Percentiles rank a stretch among this genome's conserved stretches.
Evolutionary conservation across 2,113 vertebrate genomes (phyloP).

Genomic region (Physeter macrocephalus): DNA sequence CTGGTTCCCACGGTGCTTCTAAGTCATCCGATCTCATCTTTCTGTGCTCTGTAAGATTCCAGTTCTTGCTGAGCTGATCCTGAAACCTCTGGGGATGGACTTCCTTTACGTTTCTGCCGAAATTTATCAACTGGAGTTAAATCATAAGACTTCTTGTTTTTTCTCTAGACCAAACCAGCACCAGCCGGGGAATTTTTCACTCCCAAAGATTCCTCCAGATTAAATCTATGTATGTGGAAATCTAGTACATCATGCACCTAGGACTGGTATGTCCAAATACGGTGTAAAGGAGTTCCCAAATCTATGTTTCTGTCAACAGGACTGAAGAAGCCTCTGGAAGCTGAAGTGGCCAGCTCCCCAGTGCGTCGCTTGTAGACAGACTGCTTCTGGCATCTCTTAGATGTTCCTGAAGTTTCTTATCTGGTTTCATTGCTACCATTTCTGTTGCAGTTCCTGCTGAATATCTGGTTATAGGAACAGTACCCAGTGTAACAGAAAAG

Average conservation of each 20-base stretch:
- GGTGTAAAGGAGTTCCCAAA: too few relatives aligned
- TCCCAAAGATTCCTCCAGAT: slow-evolving; percentile 88
- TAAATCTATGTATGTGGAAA: slow-evolving; percentile 93
- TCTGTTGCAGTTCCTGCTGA: slow-evolving; percentile 96
- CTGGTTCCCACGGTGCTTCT: slow-evolving; percentile 94
- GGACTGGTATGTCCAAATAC: not conserved
- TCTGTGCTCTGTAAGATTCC: slow-evolving; percentile 91
- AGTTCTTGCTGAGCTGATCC: slow-evolving; percentile 94
- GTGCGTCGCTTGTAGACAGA: slow-evolving; percentile 94
- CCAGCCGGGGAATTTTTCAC: slow-evolving; percentile 87
- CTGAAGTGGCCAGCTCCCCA: slow-evolving; percentile 94
- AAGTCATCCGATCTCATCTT: slow-evolving; percentile 93
- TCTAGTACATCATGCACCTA: slow-evolving; percentile 69
- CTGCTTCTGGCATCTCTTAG: slow-evolving; percentile 96
- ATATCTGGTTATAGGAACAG: slow-evolving; percentile 97
- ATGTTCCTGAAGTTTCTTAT: slow-evolving; percentile 97
- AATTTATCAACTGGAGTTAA: slow-evolving; percentile 92
- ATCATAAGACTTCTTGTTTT: slow-evolving; percentile 93
- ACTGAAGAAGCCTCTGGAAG: not conserved
- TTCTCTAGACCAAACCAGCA: slow-evolving; percentile 91
- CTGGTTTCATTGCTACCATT: slow-evolving; percentile 97
- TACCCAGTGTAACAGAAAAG: slow-evolving; percentile 98
- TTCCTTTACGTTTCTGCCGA: slow-evolving; percentile 97
- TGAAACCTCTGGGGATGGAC: slow-evolving; percentile 95
- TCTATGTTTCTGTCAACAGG: not conserved